phyloP scores from a whole-genome alignment of 2,888 invertebrate genomes.

The Sphaeridia pumilis region DNA sequence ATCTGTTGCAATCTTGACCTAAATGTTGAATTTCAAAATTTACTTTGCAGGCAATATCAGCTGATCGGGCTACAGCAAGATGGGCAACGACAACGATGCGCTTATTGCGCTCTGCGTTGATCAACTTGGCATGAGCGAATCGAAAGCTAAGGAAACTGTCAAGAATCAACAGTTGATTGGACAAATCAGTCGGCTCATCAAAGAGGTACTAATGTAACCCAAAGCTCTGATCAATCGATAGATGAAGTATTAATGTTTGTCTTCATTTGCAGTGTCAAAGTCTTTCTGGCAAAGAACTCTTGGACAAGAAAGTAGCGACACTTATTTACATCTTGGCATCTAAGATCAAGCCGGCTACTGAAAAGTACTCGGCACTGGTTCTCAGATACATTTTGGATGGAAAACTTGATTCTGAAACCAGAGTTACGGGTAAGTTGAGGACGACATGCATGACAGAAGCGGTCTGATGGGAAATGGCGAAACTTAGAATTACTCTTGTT shows the following conservation, averaged over 20 bases:
- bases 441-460: too few species aligned
- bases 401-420: constrained; percentile 66
- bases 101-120: constrained; percentile 43
- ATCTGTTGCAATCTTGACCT: too few species aligned
- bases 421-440: constrained; percentile 47
- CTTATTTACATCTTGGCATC: constrained; percentile 84
- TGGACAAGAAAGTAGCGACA: constrained; percentile 51
- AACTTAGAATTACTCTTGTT: neutral
- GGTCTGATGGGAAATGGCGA: too few species aligned
- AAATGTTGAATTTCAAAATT: too few species aligned
- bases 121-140: constrained; percentile 75
- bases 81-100: constrained; percentile 28
- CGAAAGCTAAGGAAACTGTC: constrained; percentile 88
- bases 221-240: too few species aligned
- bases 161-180: constrained; percentile 79
- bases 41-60: neutral
- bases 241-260: neutral
- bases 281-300: constrained; percentile 20
- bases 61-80: too few species aligned
- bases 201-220: constrained; percentile 61
- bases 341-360: constrained; percentile 77
- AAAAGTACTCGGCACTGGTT: constrained; percentile 56
- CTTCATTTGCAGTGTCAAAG: constrained; percentile 33
- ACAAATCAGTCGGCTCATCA: constrained; percentile 56
- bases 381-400: constrained; percentile 63